Base-by-base conservation (phyloP, 2,113 vertebrate genomes). In the Lepisosteus osseus region DNA sequence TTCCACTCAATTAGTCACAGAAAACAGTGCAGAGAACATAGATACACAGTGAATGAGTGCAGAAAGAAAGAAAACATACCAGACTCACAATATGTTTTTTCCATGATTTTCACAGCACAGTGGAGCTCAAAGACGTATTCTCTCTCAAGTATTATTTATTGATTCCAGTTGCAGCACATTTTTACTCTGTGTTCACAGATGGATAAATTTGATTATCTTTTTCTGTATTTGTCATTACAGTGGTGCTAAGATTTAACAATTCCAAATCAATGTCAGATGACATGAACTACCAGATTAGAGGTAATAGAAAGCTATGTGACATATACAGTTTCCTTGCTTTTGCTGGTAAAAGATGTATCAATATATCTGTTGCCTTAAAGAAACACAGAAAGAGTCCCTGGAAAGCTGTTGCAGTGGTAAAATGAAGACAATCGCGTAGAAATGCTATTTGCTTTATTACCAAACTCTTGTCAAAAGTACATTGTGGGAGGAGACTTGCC, bases 351-450 rank as follows among this genome's bases (percentile, higher is more conserved):
- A 47, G 47, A 45, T 40, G 29, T 29, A 29, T 54, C 13, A 40
- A 44, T 17, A n/a, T n/a, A 15, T n/a, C 8, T 54, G 2, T 41
- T 45, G 41, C 7, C 65, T 54, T 67, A 9, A 6, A 6, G 43
- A 47, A 67, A 54, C 14, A 67, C 66, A 54, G 66, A n/a, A n/a
- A n/a, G n/a, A n/a, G 12, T 7, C 9, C 44, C 47, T 8, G n/a
- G 66, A 47, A 67, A 67, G 45, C 17, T 40, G 47, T 45, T 29
- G 17, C 17, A n/a, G 8, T n/a, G 51, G 43, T 67, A 14, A 54
- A 45, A 67, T 7, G 12, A 43, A 54, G 2, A 54, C 66, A 67
- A 67, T 67, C 47, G 6, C 54, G 66, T 47, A 45, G 66, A 67
- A 4, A 54, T 40, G 51, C 54, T 17, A 67, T 67, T 67, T 67